Evolutionary conservation across 2,113 vertebrate species (phyloP).

Genomic region (Esox niger): DNA sequence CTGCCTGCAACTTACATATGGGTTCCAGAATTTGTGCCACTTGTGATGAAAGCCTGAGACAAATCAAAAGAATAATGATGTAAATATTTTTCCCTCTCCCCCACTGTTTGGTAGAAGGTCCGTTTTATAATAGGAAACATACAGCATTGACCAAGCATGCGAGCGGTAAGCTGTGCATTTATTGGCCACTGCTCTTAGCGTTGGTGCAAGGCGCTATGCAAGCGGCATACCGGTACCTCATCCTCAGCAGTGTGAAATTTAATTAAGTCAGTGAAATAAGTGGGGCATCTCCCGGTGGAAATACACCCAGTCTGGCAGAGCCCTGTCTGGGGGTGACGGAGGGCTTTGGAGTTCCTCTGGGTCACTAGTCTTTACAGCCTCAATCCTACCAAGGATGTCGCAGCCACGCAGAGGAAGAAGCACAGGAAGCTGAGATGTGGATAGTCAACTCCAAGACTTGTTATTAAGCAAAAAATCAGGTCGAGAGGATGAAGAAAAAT

Average conservation of each 20-base stretch:
- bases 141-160: slow-evolving; percentile 15
- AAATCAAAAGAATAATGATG: slow-evolving; percentile 63
- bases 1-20: slow-evolving; percentile 57
- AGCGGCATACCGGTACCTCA: background rate
- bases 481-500: slow-evolving; percentile 50
- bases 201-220: background rate
- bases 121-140: background rate
- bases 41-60: slow-evolving; percentile 59
- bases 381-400: slow-evolving; percentile 40
- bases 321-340: background rate
- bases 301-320: background rate
- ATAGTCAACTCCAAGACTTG: background rate
- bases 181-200: slow-evolving; percentile 32
- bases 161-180: slow-evolving; percentile 27
- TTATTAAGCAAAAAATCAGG: slow-evolving; percentile 29
- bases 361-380: slow-evolving; percentile 29
- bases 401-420: slow-evolving; percentile 32
- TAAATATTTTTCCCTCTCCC: slow-evolving; percentile 58
- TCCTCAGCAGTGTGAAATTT: slow-evolving; percentile 45
- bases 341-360: background rate
- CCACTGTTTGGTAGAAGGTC: too few species aligned
- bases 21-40: slow-evolving; percentile 59
- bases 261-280: slow-evolving; percentile 57
- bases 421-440: slow-evolving; percentile 44
- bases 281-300: slow-evolving; percentile 48